These are phyloP conservation scores for Dynastes tityus DNA, from an alignment of 2,888 invertebrate genomes.

Conservation along the genomic window DNA sequence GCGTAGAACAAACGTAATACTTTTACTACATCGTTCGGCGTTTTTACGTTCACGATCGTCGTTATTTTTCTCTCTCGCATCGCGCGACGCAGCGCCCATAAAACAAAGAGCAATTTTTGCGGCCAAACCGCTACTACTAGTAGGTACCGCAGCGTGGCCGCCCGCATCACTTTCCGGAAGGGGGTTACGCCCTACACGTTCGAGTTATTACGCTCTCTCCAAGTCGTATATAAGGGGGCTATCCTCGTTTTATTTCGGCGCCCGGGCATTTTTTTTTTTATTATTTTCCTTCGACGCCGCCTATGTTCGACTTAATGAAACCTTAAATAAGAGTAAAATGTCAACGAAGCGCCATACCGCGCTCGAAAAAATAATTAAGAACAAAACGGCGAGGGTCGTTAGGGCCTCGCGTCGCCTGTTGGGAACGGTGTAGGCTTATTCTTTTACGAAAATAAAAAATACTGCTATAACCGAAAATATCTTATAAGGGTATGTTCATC, in stretches of 20 bases:
- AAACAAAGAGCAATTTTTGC: constrained; percentile 8
- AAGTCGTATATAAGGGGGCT: neutral
- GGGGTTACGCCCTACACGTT: constrained; percentile 11
- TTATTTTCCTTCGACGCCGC: constrained; percentile 17
- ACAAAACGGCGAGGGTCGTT: neutral
- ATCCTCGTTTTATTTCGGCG: neutral
- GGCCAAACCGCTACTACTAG: neutral
- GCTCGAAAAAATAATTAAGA: constrained; percentile 31
- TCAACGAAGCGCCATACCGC: constrained; percentile 10
- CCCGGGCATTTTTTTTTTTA: constrained; percentile 5
- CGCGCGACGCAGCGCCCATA: constrained; percentile 5
- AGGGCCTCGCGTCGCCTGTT: neutral
- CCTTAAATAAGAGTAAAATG: constrained; percentile 36
- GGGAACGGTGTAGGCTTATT: too few relatives aligned
- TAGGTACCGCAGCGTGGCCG: neutral
- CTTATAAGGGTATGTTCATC: too few relatives aligned
- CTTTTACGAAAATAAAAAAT: too few relatives aligned
- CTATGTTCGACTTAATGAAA: constrained; percentile 32
- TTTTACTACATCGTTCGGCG: constrained; percentile 40
- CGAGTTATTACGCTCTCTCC: constrained; percentile 16
- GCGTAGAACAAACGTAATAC: constrained; percentile 45
- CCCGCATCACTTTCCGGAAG: constrained; percentile 4
- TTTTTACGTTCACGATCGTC: constrained; percentile 30
- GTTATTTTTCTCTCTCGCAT: constrained; percentile 30
- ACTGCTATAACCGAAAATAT: too few relatives aligned